Base-by-base conservation (phyloP, 2,113 vertebrate species). In the Phasianus colchicus region DNA sequence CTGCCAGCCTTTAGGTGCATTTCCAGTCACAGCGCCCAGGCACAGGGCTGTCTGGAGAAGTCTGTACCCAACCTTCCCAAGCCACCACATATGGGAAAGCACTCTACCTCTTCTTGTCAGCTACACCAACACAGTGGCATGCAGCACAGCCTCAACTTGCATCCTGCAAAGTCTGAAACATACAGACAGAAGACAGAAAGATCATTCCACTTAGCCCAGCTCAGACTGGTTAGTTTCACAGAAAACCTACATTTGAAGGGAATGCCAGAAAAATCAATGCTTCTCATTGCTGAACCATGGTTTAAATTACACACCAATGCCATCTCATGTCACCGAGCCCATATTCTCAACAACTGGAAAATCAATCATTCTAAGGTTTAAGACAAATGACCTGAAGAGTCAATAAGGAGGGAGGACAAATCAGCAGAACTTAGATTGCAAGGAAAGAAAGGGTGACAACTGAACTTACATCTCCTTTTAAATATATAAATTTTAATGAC, bases 391-490 rank as follows among this genome's bases (percentile, higher is more conserved):
- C 60, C 83, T 79, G 27, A 57, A 75, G 43, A 87, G 67, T 58
- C 82, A 88, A 40, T 65, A 88, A 80, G 5, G 30, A 89, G 24
- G 15, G 34, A 88, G n/a, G 13, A n/a, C 29, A 77, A 76, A 64
- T 52, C 85, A 95, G 71, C 74, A 91, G 52, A 93, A 91, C 42
- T 30, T 58, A 60, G 45, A 86, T 50, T 25, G 85, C 27, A 76
- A 63, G 38, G 38, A 27, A 77, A 34, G 34, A 47, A 87, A 75
- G 60, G 54, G 18, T 3, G 18, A 89, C 75, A 93, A 72, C 65
- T 90, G 69, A 60, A 52, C 86, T 93, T 92, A 80, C 43, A 92
- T 86, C 61, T 36, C 75, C 25, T 83, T 32, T 74, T 52, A 61
- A 61, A 86, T 15, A 27, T 1, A 83, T 9, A 27, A 72, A 83